A percentile compares a stretch with the other conserved stretches of the same genome.
Conservation (phyloP, 2,888 invertebrate genomes). For the Diaprepes abbreviatus region DNA sequence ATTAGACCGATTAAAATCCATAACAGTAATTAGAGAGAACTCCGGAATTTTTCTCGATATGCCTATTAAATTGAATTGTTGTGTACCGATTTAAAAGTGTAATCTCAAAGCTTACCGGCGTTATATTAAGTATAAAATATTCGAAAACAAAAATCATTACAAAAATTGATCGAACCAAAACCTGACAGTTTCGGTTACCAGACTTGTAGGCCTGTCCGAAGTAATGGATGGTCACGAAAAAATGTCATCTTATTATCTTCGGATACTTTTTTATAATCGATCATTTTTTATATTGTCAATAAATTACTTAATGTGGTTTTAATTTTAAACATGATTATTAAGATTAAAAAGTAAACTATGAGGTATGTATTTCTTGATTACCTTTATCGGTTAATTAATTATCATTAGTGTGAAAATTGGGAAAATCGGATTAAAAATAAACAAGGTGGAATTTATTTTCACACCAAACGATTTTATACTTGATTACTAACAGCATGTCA, state of each 20-base stretch:
- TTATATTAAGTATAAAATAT: constrained; percentile 50
- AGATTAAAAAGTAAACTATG: constrained; percentile 35
- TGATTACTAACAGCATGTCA: too few species aligned
- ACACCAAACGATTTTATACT: too few species aligned
- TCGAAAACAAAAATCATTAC: constrained; percentile 60
- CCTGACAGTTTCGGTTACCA: constrained; percentile 47
- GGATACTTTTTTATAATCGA: constrained; percentile 60
- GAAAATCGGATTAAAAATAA: neutral
- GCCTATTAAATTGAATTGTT: constrained; percentile 44
- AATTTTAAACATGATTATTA: constrained; percentile 46
- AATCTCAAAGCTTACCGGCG: constrained; percentile 49
- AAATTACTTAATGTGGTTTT: constrained; percentile 53
- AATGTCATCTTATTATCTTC: constrained; percentile 63
- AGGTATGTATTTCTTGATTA: constrained; percentile 16
- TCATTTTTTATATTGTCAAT: constrained; percentile 59
- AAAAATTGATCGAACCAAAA: constrained; percentile 61
- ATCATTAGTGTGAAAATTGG: constrained; percentile 19
- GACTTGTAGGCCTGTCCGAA: constrained; percentile 61
- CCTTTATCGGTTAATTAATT: constrained; percentile 39
- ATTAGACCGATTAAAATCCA: constrained; percentile 6
- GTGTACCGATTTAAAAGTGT: constrained; percentile 44
- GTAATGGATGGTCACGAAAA: constrained; percentile 62
- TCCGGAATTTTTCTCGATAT: constrained; percentile 21
- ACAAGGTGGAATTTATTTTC: neutral
- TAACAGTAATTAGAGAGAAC: constrained; percentile 5